phyloP scores from a whole-genome alignment of 1,140 invertebrate genomes.

The Steinernema feltiae region DNA sequence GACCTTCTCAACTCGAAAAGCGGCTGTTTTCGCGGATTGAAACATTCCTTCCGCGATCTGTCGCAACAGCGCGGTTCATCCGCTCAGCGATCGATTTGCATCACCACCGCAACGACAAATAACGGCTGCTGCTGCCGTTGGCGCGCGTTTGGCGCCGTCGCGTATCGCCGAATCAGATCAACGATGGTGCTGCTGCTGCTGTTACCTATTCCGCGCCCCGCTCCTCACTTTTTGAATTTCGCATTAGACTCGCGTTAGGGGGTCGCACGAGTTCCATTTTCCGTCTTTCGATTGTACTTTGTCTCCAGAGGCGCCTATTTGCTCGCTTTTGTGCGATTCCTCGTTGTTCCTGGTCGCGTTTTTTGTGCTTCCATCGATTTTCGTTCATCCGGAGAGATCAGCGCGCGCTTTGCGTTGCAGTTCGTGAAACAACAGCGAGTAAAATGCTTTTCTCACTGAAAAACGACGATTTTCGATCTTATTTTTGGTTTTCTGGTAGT shows the following conservation, averaged over 20 bases:
- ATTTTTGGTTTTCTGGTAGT: neutral
- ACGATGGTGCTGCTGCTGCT: neutral
- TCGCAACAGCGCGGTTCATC: neutral
- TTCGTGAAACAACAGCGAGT: neutral
- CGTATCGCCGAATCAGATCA: neutral
- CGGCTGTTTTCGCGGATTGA: neutral
- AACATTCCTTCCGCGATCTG: neutral
- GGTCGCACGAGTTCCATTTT: conserved; percentile 1
- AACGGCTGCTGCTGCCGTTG: neutral
- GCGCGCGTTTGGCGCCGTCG: neutral
- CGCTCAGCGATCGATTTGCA: conserved; percentile 20
- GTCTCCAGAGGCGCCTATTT: conserved; percentile 16
- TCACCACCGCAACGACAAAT: neutral
- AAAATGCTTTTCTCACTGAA: no score
- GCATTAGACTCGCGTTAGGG: conserved; percentile 21
- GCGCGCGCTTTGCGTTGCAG: neutral
- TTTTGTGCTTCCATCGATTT: no score
- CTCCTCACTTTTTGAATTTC: conserved; percentile 28
- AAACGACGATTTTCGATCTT: neutral
- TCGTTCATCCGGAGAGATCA: no score
- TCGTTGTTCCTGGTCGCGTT: no score
- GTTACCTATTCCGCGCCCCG: conserved; percentile 9
- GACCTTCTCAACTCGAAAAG: no score
- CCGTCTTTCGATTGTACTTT: conserved; percentile 21
- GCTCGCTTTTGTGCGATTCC: conserved; percentile 16